Evolutionary conservation across 2,113 vertebrate genomes (phyloP), one percentile per base, ranked within the genome.

Genomic region (Laticauda laticaudata): DNA sequence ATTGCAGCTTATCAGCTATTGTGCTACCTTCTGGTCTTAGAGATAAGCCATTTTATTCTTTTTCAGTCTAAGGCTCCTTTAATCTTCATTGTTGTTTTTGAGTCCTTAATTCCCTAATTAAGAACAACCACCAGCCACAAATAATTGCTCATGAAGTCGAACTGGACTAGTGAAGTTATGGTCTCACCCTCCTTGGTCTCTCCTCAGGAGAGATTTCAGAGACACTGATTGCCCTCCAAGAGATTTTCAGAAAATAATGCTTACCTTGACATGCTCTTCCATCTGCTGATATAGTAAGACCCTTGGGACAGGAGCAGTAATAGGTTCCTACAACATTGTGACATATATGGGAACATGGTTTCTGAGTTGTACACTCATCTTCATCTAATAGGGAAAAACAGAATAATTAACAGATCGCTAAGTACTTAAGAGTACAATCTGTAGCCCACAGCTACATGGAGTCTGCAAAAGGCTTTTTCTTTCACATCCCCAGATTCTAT

Each of bases 241-340:
- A 81, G 34, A 81, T 81, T 81, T 81, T 81, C 6, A 81, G 69
- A 26, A 81, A 89, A 21, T 56, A 4, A 23, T 0, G 18, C 94
- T 89, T 97, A 99, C 99, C 99, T 96, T 99, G 99, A 59, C 99
- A 99, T 0, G 97, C 98, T 95, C 98, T 98, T 61, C 99, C 99
- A 24, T 99, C 99, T 0, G 98, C 99, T 69, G 99, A 98, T 89
- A 99, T 99, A 14, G 98, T 98, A 92, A 99, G 98, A 56, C 99
- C 99, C 54, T 96, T 94, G 0, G 98, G 98, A 94, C 99, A 99
- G 89, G 99, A 99, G 95, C 99, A 99, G 92, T 99, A 98, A 95
- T 99, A 99, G 53, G 98, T 98, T 14, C 99, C 99, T 93, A 99
- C 92, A 0, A 98, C 92, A 12, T 99, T 99, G 95, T 99, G 99